Percentiles rank a stretch among this genome's conserved stretches.
phyloP scores from a whole-genome alignment of 35 echinoderm and acorn worm species.

The Apostichopus parvimensis region DNA sequence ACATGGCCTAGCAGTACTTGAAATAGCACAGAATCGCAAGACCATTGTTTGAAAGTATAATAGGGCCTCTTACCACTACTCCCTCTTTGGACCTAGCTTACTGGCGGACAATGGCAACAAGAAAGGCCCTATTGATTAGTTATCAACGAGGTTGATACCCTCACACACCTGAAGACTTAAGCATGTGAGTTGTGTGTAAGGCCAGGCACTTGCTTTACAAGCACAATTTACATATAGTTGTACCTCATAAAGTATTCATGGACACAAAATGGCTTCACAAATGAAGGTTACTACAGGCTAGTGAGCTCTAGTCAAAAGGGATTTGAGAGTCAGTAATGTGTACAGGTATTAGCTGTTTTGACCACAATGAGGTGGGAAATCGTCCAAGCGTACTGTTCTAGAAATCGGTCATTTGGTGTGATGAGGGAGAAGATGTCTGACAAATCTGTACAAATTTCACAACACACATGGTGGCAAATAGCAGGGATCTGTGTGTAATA shows the following conservation, averaged over 20 bases:
- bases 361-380: neutral
- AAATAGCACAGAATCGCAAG: neutral
- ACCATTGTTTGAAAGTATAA: constrained; percentile 20
- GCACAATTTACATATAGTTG: constrained; percentile 26
- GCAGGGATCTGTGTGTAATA: no score
- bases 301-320: neutral
- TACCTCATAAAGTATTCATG: constrained; percentile 42
- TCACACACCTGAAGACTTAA: constrained; percentile 28
- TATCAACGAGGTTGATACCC: constrained; percentile 15
- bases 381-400: neutral
- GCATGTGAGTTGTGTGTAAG: neutral
- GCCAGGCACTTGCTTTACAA: neutral
- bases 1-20: neutral
- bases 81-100: neutral
- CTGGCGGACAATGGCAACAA: constrained; percentile 18
- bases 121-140: constrained; percentile 31
- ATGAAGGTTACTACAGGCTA: neutral
- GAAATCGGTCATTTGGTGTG: neutral
- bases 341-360: neutral
- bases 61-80: neutral
- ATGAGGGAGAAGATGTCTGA: no score
- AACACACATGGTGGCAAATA: no score
- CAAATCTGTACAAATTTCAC: no score
- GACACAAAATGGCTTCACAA: neutral
- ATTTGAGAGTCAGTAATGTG: neutral